phyloP scores from a whole-genome alignment of 2,113 vertebrate genomes.

The Cheilinus undulatus region DNA sequence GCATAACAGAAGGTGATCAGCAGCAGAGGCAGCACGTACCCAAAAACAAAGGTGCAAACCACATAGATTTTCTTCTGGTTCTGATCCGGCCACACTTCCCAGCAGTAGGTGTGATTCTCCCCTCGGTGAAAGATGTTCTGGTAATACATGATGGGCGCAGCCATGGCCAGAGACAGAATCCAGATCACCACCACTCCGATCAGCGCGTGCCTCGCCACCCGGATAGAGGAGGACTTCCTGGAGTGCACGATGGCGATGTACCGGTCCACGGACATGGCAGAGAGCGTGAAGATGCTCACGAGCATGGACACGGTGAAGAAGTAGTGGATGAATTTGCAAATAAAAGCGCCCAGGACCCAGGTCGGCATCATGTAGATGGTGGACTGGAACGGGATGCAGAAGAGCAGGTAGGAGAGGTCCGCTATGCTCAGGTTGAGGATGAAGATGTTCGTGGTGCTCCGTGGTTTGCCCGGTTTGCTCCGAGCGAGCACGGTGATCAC shows the following conservation, averaged over 20 bases:
- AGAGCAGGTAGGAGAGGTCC: conserved; percentile 95
- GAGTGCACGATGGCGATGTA: conserved; percentile 97
- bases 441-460: conserved; percentile 96
- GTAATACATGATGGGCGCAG: conserved; percentile 92
- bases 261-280: conserved; percentile 97
- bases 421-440: conserved; percentile 96
- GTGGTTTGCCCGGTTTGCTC: conserved; percentile 89
- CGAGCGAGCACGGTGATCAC: conserved; percentile 94
- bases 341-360: conserved; percentile 94
- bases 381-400: conserved; percentile 97
- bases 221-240: conserved; percentile 90
- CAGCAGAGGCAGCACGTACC: conserved; percentile 93
- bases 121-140: conserved; percentile 86
- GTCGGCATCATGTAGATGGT: conserved; percentile 92
- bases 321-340: conserved; percentile 96
- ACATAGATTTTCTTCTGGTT: conserved; percentile 92
- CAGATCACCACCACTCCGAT: conserved; percentile 92
- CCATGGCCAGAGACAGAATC: conserved; percentile 92
- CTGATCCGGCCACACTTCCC: conserved; percentile 91
- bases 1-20: conserved; percentile 98
- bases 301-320: conserved; percentile 98
- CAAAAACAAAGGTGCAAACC: conserved; percentile 93
- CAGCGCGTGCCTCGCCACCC: conserved; percentile 88
- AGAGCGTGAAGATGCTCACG: conserved; percentile 97
- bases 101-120: conserved; percentile 93